phyloP scores from a whole-genome alignment of 2,113 vertebrate species.

The Scytalopus superciliaris region DNA sequence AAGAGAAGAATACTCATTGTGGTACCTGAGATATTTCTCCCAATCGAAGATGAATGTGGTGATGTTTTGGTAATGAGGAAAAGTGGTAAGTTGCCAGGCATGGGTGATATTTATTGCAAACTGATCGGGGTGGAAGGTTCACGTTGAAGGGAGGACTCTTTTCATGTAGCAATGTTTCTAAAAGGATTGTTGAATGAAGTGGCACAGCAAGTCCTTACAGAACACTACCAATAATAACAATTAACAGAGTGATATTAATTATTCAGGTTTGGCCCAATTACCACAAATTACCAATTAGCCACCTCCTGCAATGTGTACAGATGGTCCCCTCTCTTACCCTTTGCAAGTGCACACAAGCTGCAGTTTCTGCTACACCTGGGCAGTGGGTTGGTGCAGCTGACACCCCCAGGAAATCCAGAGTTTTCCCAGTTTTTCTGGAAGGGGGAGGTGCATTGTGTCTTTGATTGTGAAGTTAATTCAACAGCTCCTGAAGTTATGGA shows the following conservation, averaged over 20 bases:
- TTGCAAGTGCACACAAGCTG: background rate
- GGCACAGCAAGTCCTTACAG: background rate
- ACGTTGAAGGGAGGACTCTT: background rate
- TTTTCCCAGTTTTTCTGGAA: background rate
- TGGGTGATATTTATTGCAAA: background rate
- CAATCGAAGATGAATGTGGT: conserved; percentile 81
- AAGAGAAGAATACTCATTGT: conserved; percentile 82
- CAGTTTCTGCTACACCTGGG: background rate
- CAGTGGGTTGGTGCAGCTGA: background rate
- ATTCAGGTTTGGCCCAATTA: background rate
- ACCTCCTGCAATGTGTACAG: background rate
- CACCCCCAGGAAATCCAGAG: background rate
- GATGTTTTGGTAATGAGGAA: conserved; percentile 85
- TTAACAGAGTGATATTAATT: background rate
- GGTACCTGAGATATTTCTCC: conserved; percentile 84
- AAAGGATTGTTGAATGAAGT: background rate
- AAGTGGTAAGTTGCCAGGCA: conserved; percentile 68
- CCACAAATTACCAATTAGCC: background rate
- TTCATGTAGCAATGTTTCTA: background rate
- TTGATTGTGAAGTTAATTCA: background rate
- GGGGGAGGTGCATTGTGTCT: background rate
- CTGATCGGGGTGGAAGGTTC: background rate
- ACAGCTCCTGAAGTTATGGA: background rate
- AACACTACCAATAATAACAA: background rate
- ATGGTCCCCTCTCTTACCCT: background rate